phyloP scores from a whole-genome alignment of 2,113 vertebrate genomes.

The Cyanocitta stelleri region DNA sequence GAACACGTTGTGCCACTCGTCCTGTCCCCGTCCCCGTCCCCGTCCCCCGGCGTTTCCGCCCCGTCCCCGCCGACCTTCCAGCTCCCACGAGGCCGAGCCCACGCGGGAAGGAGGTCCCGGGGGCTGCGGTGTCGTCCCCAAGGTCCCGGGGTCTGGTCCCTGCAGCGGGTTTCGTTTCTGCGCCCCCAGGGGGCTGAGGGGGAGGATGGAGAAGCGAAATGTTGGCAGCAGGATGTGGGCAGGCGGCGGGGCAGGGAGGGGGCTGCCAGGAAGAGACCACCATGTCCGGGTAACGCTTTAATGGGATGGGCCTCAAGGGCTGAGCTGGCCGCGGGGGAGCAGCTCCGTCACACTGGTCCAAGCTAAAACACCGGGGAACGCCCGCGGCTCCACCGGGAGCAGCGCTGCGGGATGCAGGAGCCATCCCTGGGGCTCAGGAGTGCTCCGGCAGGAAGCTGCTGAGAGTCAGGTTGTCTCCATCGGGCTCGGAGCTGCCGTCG shows the following conservation, averaged over 20 bases:
- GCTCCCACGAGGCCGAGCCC: not conserved
- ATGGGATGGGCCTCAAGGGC: not conserved
- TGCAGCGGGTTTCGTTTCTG: not conserved
- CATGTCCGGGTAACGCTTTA: not conserved
- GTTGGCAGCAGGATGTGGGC: not conserved
- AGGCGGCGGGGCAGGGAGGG: not conserved
- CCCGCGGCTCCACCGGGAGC: not conserved
- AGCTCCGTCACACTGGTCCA: rapidly evolving
- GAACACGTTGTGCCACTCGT: not conserved
- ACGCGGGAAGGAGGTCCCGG: rapidly evolving
- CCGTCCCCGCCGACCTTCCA: not conserved
- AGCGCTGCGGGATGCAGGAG: not conserved
- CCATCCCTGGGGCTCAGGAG: not conserved
- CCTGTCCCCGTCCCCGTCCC: not conserved
- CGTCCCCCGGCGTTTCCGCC: not conserved
- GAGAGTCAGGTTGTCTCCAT: constrained; percentile 81
- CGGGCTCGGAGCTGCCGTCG: constrained; percentile 34
- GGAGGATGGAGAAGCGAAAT: not conserved
- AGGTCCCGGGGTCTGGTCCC: not conserved
- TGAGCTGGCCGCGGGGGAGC: not conserved
- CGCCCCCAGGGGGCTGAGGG: not conserved
- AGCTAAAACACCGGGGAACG: not conserved
- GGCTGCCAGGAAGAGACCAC: not conserved
- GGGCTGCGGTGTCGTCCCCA: not conserved
- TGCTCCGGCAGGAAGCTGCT: constrained; percentile 87